A percentile compares a stretch with the other conserved stretches of the same genome.
Conservation (phyloP, 2,888 invertebrate genomes). For the Molorchus minor region DNA sequence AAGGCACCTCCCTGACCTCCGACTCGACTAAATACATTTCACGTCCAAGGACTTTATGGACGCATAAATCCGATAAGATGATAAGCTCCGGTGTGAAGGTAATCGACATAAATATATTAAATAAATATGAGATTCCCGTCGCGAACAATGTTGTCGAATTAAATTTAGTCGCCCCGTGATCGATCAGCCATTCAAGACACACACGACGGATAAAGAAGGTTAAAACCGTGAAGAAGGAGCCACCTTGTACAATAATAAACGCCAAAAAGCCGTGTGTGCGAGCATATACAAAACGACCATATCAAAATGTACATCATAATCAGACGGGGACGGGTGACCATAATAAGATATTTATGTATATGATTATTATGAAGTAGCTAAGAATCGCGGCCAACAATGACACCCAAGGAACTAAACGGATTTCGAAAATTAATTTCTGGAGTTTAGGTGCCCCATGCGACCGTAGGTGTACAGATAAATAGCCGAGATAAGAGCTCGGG, state of each 20-base stretch:
- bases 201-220: constrained; percentile 26
- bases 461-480: constrained; percentile 55
- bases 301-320: constrained; percentile 52
- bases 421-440: constrained; percentile 57
- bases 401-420: constrained; percentile 53
- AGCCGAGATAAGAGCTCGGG: constrained; percentile 42
- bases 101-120: constrained; percentile 31
- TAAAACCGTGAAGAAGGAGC: constrained; percentile 4
- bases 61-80: constrained; percentile 24
- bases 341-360: constrained; percentile 55
- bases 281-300: constrained; percentile 29
- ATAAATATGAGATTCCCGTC: constrained; percentile 30
- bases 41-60: too few relatives aligned
- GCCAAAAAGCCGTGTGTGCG: constrained; percentile 24
- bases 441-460: constrained; percentile 54
- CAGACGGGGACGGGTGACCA: constrained; percentile 48
- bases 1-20: too few relatives aligned
- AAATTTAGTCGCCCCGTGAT: constrained; percentile 27
- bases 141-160: constrained; percentile 31
- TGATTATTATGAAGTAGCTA: constrained; percentile 51
- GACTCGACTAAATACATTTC: too few relatives aligned
- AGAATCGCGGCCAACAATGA: constrained; percentile 53
- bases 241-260: constrained; percentile 26
- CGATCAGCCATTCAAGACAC: constrained; percentile 36
- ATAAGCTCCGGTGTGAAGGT: constrained; percentile 14